Evolutionary conservation across 2,888 invertebrate species (phyloP), one percentile per base, ranked within the genome.

Genomic region (Andrena camellia): DNA sequence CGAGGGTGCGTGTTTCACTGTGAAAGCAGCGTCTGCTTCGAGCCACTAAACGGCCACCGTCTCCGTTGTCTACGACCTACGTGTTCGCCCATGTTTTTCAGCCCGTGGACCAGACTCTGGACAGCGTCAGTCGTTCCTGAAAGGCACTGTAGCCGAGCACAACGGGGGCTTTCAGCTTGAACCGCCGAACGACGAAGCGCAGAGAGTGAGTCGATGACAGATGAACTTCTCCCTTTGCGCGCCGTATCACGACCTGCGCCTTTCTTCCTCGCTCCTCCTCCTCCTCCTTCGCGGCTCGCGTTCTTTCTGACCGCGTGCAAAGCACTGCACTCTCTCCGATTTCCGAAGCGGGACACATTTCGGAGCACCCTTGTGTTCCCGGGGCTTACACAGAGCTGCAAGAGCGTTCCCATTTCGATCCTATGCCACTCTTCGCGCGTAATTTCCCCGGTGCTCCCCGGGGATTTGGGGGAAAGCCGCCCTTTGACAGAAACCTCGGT

Each of bases 181-280:
- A 54, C 52, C 42, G 68, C 42, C 71, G 59, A 73, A 70, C 75
- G 83, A 84, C 78, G 78, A 78, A 76, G 76, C 63, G 75, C 84
- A 57, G 77, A 66, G 81, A 76, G 67, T 29, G 68, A 81, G 77
- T 74, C 84, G 77, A 84, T 81, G 84, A 85, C 84, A 83, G 84
- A 80, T 63, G 76, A 77, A 78, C 78, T 78, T 82, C 78, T 81
- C 73, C 83, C 73, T 64, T 71, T 64, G 59, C 72, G 10, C 62
- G 66, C 57, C 48, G 42, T 63, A 26, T 60, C 70, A 4, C 35
- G 23, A 17, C 20, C 71, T 42, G 42, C 57, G 10, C 29, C 52
- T 31, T 33, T 62, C 42, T 62, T 48, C 42, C 35, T 66, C 62
- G 10, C 52, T 31, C 57, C 13, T 3, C 8, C 26, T 3, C 8